Evolutionary conservation across 2,888 invertebrate species (phyloP), one percentile per base, ranked within the genome.

Genomic region (Hedya salicella): DNA sequence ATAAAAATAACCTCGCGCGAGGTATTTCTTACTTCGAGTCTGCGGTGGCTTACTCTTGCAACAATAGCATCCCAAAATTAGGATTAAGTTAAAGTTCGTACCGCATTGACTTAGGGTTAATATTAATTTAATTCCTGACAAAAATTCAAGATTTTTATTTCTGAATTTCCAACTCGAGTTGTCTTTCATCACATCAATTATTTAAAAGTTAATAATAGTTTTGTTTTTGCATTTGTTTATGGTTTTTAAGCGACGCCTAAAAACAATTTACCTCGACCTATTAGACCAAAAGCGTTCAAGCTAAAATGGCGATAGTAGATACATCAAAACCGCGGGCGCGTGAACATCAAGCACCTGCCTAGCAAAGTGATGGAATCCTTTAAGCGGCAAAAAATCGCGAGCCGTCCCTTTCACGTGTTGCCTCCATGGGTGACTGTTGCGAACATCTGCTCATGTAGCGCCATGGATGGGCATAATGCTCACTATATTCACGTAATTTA

Each of bases 371-470:
- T 66, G 32, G 66, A 66, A 66, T 66, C 66, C 66, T 60, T 66
- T 61, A 32, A 48, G 52, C 42, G 56, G 62, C 62, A 62, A 67
- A 67, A 67, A 62, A 67, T 62, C 56, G 56, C 62, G 56, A 48
- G 30, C 61, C 57, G 50, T 59, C 57, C 67, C 44, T 67, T 56
- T 50, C 67, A 62, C 67, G 61, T 66, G 66, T 61, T n/a, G 62
- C 57, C 44, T 50, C 53, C 53, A 21, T 57, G 54, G 54, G 59
- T 78, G 82, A 80, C 79, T 36, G 36, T 36, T 36, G 79, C 77
- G 25, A 46, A 61, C 66, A 66, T 61, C 66, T 66, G 66, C 66
- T 52, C 17, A 17, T 8, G 25, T 42, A 32, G 53, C 21, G 44
- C 62, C 57, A 32, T 30, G 30, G n/a, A 16, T 52, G 32, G 52